These are phyloP conservation scores for Apeira syringaria DNA, from an alignment of 2,888 invertebrate genomes.

Conservation along the genomic window DNA sequence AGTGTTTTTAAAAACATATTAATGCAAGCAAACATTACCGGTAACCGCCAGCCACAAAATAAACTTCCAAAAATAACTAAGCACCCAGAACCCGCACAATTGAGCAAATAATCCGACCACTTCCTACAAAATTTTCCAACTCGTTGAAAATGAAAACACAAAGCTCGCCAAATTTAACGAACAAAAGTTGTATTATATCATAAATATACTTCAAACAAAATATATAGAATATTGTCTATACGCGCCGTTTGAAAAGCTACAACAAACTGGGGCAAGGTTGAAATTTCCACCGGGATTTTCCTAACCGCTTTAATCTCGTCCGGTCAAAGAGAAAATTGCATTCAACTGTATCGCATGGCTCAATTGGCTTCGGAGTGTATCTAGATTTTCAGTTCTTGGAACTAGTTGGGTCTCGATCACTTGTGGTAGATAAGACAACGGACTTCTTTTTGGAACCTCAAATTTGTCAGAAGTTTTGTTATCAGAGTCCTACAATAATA, in stretches of 20 bases:
- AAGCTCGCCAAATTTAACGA: constrained; percentile 7
- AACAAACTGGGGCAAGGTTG: constrained; percentile 31
- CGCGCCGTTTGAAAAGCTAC: constrained; percentile 20
- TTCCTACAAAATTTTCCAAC: constrained; percentile 7
- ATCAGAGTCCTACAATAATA: too few relatives aligned
- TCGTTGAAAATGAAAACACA: constrained; percentile 20
- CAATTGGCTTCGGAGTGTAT: constrained; percentile 18
- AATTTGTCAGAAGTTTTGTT: too few relatives aligned
- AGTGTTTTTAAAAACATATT: too few relatives aligned
- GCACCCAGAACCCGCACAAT: background rate
- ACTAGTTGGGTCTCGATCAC: constrained; percentile 9
- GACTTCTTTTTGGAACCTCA: too few relatives aligned
- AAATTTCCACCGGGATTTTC: constrained; percentile 24
- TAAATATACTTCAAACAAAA: constrained; percentile 23
- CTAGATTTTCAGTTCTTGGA: constrained; percentile 24
- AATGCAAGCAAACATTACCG: too few relatives aligned
- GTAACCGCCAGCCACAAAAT: background rate
- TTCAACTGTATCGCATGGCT: constrained; percentile 25
- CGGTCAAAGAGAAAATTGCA: constrained; percentile 32
- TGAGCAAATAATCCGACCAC: constrained; percentile 10
- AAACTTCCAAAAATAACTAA: constrained; percentile 8
- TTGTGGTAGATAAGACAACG: too few relatives aligned
- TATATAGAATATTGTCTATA: constrained; percentile 17
- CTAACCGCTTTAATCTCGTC: constrained; percentile 29
- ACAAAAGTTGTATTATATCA: constrained; percentile 20